Base-by-base conservation (phyloP, 1,140 invertebrate genomes). In the Drosophila lacteicornis region DNA sequence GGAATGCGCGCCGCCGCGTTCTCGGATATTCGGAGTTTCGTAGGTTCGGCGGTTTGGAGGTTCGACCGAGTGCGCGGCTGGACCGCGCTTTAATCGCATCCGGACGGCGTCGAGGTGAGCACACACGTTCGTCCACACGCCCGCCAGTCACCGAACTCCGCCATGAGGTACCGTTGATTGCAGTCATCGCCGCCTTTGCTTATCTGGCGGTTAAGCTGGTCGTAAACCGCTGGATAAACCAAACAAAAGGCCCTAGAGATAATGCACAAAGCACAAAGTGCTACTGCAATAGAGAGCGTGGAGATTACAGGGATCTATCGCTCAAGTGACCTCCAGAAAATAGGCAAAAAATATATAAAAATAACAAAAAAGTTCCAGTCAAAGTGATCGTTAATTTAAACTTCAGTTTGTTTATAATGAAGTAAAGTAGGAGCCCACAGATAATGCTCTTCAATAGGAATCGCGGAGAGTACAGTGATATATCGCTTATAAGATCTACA, bases 1-100 rank as follows among this genome's bases (percentile, higher is more conserved):
- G 80, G 80, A 75, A 82, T 82, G 80, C 53, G 80, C 55, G 62
- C 60, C 50, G 65, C 13, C 17, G 36, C 27, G 27, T n/a, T 43
- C 43, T 36, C 47, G 22, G 19, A 17, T 17, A n/a, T 19, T 49
- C 43, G 67, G 12, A 50, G 33, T 67, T n/a, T 68, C 46, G 60
- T 8, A 13, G 19, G 30, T 36, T 60, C 15, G 46, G 36, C 7
- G 40, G 36, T 36, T 55, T n/a, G 27, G 27, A 55, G 25, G 45
- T 53, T 70, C 40, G 67, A 33, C 22, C 30, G 17, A n/a, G 67
- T 49, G 38, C 68, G 30, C 38, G 15, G 19, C 70, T 70, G 67
- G 63, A 70, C 63, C 62, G 67, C 63, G 49, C 40, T 66, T 68
- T 33, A 74, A 74, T 74, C 68, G 70, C 68, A 73, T 73, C 67